Conservation (phyloP, 2,888 invertebrate species). For the Stenurella melanura region DNA sequence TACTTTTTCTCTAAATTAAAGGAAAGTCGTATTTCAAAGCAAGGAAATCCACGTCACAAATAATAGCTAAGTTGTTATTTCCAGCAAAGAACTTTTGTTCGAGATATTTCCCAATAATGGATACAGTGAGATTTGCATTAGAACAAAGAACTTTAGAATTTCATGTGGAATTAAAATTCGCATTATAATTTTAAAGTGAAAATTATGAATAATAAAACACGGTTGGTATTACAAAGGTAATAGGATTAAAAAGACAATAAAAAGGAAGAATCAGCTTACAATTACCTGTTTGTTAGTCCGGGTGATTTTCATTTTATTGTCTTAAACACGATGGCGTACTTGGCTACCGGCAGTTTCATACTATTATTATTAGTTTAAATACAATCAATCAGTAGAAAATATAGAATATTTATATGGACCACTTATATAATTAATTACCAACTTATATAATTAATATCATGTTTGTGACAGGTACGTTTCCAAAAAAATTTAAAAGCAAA, state of each 20-base stretch:
- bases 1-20: background rate
- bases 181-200: constrained; percentile 9
- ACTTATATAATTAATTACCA: too few species aligned
- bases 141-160: background rate
- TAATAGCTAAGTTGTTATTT: background rate
- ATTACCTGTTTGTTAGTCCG: constrained; percentile 1
- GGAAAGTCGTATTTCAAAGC: background rate
- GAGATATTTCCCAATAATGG: background rate
- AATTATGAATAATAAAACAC: constrained; percentile 4
- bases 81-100: background rate
- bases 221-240: background rate
- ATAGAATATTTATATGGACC: too few species aligned
- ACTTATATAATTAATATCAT: too few species aligned
- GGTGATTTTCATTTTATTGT: background rate
- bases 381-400: too few species aligned
- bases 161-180: constrained; percentile 1
- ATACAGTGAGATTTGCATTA: background rate
- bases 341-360: too few species aligned
- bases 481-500: too few species aligned
- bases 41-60: background rate
- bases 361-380: too few species aligned
- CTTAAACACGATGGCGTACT: too few species aligned
- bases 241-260: background rate
- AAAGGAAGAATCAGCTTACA: constrained; percentile 1
- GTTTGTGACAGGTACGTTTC: too few species aligned